Evolutionary conservation across 2,797 vertebrate genomes (phyloP).

Genomic region (Sternarchorhynchus goeldii): DNA sequence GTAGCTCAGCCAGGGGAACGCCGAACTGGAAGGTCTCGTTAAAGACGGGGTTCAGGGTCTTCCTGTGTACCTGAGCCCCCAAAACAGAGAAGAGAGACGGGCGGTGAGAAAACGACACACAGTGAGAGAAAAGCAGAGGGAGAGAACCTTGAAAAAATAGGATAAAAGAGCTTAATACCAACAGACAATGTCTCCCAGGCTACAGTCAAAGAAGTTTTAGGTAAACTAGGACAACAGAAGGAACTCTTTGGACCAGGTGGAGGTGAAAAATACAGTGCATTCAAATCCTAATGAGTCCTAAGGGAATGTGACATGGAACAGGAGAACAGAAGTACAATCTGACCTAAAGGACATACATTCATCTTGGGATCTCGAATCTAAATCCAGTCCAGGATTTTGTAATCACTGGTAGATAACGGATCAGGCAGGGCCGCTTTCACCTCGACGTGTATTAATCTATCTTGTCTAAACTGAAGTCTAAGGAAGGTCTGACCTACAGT

Average conservation of each 20-base stretch:
- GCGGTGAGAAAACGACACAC: conserved; percentile 13
- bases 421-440: too few relatives aligned
- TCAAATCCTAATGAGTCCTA: conserved; percentile 42
- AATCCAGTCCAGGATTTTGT: too few relatives aligned
- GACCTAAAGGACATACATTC: not conserved
- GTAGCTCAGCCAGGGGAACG: conserved; percentile 88
- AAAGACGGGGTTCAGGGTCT: conserved; percentile 92
- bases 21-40: conserved; percentile 93
- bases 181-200: conserved; percentile 20
- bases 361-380: not conserved
- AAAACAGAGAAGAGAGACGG: conserved; percentile 6
- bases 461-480: too few relatives aligned
- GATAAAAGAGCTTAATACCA: conserved; percentile 12
- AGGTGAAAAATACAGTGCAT: conserved; percentile 22
- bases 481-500: too few relatives aligned
- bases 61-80: conserved; percentile 81
- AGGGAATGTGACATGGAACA: conserved; percentile 26
- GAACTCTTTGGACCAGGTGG: conserved; percentile 13
- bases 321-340: conserved; percentile 2
- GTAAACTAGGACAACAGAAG: conserved; percentile 27
- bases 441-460: too few relatives aligned
- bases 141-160: conserved; percentile 14
- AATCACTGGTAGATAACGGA: too few relatives aligned
- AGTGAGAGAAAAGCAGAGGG: conserved; percentile 25
- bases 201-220: conserved; percentile 25